Evolutionary conservation across 1,140 invertebrate genomes (phyloP).

Genomic region (Drosophila triauraria): DNA sequence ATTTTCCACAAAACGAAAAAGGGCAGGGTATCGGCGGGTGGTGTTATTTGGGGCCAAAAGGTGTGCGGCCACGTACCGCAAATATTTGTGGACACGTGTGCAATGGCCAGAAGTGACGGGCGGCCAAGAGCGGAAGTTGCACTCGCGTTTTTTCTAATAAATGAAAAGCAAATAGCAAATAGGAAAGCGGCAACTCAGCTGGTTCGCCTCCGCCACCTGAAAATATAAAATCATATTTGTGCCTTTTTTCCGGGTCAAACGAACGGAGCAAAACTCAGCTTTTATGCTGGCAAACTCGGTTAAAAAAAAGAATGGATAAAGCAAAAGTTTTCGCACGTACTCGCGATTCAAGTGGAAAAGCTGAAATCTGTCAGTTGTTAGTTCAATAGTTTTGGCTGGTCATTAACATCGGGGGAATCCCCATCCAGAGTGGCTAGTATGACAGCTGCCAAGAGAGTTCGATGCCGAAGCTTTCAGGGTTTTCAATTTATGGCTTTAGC

Average conservation of each 20-base stretch:
- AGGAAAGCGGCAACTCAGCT: conserved; percentile 52
- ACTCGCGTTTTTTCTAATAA: conserved; percentile 74
- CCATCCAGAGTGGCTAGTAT: not conserved
- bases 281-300: not conserved
- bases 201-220: conserved; percentile 10
- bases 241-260: conserved; percentile 35
- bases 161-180: conserved; percentile 80
- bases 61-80: conserved; percentile 78
- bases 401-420: conserved; percentile 45
- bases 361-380: conserved; percentile 39
- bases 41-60: conserved; percentile 40
- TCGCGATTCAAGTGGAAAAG: conserved; percentile 39
- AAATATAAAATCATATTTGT: conserved; percentile 70
- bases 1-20: conserved; percentile 18
- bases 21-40: not conserved
- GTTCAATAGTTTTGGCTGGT: conserved; percentile 64
- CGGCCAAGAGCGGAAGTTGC: conserved; percentile 40
- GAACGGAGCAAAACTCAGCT: conserved; percentile 19
- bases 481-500: conserved; percentile 13
- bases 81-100: conserved; percentile 82
- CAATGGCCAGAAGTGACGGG: conserved; percentile 70
- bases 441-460: not conserved
- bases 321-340: conserved; percentile 66
- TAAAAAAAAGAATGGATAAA: conserved; percentile 24
- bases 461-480: too few relatives aligned